Evolutionary conservation across 2,888 invertebrate species (phyloP), one percentile per base, ranked within the genome.

Genomic region (Coecobrya sp.): DNA sequence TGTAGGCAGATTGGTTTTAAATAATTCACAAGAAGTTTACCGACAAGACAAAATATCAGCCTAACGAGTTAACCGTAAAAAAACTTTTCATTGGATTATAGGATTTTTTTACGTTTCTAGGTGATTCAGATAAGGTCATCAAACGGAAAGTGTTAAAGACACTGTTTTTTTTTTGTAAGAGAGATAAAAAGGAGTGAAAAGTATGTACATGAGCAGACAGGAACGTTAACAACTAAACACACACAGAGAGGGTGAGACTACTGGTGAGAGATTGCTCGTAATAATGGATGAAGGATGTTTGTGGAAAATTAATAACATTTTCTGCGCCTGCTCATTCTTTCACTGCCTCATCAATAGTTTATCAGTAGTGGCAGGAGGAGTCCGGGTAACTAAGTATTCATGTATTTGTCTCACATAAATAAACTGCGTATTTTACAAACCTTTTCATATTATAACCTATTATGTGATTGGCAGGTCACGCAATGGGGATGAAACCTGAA

Each of bases 391-490:
- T 59, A 59, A 76, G 30, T 55, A 79, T 79, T 73, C 70, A 62
- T 88, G 79, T 70, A 59, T 86, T 86, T 86, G 68, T 86, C 86
- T 73, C 73, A 45, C 42, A 76, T 22, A 45, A 73, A 76, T 76
- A 2, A 36, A 36, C 7, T 2, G 36, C 36, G 79, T n/a, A 49
- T 45, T 1, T 1, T 19, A n/a, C 62, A 25, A 1, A 22, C 8
- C 22, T 42, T 70, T 22, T 19, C n/a, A n/a, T 13, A 84, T 19
- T n/a, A n/a, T 13, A 84, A 42, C 25, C n/a, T n/a, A n/a, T 1
- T 5, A 49, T 76, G 81, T 91, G 91, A 91, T 91, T 91, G 91
- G 87, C 87, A 91, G 91, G 84, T 91, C 91, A 91, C 87, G 91
- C 91, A 91, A 91, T 81, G 68, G 91, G 81, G 87, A 87, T 10